A percentile compares a stretch with the other conserved stretches of the same genome.
Conservation (phyloP, 1,140 invertebrate species). For the Araneus ventricosus region DNA sequence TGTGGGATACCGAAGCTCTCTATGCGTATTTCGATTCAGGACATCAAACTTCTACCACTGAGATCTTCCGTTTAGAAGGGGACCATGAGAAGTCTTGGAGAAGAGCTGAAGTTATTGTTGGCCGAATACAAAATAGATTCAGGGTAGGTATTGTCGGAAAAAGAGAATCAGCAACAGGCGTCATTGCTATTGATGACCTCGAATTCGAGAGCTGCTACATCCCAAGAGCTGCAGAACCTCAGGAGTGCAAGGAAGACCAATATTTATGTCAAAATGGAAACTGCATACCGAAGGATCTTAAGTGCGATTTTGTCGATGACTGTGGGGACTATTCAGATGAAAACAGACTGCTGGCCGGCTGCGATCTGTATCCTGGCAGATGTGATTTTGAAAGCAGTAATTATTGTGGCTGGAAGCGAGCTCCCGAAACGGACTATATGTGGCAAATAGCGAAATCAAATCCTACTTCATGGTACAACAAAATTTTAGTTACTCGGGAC, state of each 20-base stretch:
- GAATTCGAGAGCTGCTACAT: conserved; percentile 70
- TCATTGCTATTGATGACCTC: conserved; percentile 73
- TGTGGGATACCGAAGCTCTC: background rate
- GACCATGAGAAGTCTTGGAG: conserved; percentile 53
- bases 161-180: background rate
- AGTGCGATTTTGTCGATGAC: conserved; percentile 76
- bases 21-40: conserved; percentile 46
- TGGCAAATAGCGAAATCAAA: conserved; percentile 26
- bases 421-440: conserved; percentile 60
- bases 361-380: conserved; percentile 61
- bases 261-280: conserved; percentile 69
- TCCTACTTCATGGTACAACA: background rate
- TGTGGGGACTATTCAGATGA: conserved; percentile 77
- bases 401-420: conserved; percentile 65
- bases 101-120: conserved; percentile 60
- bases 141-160: conserved; percentile 54
- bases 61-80: conserved; percentile 43
- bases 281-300: conserved; percentile 65
- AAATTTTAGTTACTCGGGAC: conserved; percentile 40
- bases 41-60: background rate
- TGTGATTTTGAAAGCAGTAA: conserved; percentile 74
- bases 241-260: conserved; percentile 57
- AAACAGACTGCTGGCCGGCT: conserved; percentile 61
- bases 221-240: conserved; percentile 10
- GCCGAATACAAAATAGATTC: conserved; percentile 72